Evolutionary conservation across 2,113 vertebrate species (phyloP), one percentile per base, ranked within the genome.

Genomic region (Xiphophorus maculatus): DNA sequence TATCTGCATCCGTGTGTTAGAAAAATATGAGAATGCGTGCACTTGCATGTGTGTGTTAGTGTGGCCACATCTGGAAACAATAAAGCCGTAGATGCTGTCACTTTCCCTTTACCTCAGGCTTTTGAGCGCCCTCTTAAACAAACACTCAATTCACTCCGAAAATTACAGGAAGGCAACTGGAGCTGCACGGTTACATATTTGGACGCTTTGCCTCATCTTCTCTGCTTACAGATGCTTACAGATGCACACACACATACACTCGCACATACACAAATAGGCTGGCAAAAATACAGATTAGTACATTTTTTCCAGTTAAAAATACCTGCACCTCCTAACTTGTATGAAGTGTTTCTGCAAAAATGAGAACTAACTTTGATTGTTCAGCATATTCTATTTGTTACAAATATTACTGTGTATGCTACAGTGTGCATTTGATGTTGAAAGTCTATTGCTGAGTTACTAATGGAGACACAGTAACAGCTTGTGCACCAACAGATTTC

Each of bases 81-180:
- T 93, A 86, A 86, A 82, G 84, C 30, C 30, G 87, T 84, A 81
- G 86, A 91, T 89, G 88, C 90, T 93, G 92, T 93, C 92, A 93
- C 90, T 90, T 91, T 93, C 83, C 68, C 82, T 91, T 84, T 89
- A 85, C 85, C 84, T 91, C 87, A 77, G 85, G 88, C 79, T 80
- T 90, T 87, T 79, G 82, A 91, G 77, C 77, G 63, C 85, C 69
- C 80, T 86, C 90, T 93, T 91, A 93, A 92, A 92, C 90, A 91
- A 93, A 93, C 91, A 93, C 81, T 91, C 87, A 91, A 84, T 92
- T 91, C 90, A 88, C 87, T 84, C 82, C 85, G 79, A 92, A 91
- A 91, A 91, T 93, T 91, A 89, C 89, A 91, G 90, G 92, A 93
- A 93, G 78, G 87, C 85, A 91, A 90, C 88, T 69, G 76, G 84